These are phyloP conservation scores for Aphaenogaster ashmeadi DNA, from an alignment of 1,140 invertebrate species.

Conservation along the genomic window DNA sequence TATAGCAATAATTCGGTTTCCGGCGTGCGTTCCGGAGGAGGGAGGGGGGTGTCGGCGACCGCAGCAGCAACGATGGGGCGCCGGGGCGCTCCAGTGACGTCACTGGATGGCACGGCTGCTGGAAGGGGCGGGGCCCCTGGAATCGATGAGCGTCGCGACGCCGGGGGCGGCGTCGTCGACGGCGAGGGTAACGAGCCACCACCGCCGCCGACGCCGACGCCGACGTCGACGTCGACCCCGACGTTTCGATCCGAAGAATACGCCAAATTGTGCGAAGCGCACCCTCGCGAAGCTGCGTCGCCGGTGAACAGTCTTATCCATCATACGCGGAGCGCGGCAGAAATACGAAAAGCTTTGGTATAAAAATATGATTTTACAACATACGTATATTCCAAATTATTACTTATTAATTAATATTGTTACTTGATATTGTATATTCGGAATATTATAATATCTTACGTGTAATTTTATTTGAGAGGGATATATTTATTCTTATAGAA, in stretches of 20 bases:
- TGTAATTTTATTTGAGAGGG: background rate
- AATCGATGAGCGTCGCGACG: conserved; percentile 80
- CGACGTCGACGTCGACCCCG: conserved; percentile 51
- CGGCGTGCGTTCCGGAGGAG: background rate
- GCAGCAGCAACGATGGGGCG: conserved; percentile 81
- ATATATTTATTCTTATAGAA: background rate
- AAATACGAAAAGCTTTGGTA: background rate
- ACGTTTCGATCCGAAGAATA: conserved; percentile 46
- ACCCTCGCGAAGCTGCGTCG: background rate
- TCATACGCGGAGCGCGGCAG: background rate
- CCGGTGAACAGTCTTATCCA: background rate
- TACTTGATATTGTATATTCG: background rate
- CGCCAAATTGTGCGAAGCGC: background rate
- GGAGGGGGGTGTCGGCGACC: conserved; percentile 62
- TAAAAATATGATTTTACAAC: background rate
- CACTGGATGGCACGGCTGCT: conserved; percentile 76
- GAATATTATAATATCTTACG: background rate
- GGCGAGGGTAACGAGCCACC: conserved; percentile 62
- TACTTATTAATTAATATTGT: background rate
- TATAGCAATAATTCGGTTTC: conserved; percentile 31
- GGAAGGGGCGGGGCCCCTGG: conserved; percentile 75
- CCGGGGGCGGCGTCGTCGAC: conserved; percentile 62
- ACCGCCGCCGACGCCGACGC: conserved; percentile 28
- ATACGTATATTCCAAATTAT: background rate
- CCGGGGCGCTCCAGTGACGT: conserved; percentile 80